Percentiles rank a stretch among this genome's conserved stretches.
These are phyloP conservation scores for Rhagonycha lutea DNA, from an alignment of 2,888 invertebrate genomes.

Conservation along the genomic window DNA sequence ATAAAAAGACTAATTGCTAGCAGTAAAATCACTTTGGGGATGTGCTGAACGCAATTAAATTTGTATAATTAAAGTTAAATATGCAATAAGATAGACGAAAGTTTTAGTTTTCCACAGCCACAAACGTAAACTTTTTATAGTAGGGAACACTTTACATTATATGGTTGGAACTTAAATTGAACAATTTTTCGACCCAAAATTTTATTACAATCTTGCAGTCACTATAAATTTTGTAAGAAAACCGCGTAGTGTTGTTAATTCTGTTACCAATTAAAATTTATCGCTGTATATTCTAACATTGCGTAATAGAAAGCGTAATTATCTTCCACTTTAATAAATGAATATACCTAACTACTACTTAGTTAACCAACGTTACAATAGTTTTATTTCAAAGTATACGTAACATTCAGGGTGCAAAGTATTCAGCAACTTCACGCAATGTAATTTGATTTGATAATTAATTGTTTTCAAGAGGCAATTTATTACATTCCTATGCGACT, in stretches of 20 bases:
- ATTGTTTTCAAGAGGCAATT: slow-evolving; percentile 7
- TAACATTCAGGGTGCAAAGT: background rate
- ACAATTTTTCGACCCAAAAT: slow-evolving; percentile 3
- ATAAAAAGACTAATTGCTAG: background rate
- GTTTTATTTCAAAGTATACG: background rate
- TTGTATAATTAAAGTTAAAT: background rate
- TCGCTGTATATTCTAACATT: slow-evolving; percentile 9
- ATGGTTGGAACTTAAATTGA: background rate
- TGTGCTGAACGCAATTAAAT: background rate
- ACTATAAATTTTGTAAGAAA: slow-evolving; percentile 17
- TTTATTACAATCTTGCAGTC: slow-evolving; percentile 4
- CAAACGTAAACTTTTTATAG: background rate
- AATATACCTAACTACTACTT: background rate
- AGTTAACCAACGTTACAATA: background rate
- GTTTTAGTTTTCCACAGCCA: background rate
- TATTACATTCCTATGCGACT: slow-evolving; percentile 15
- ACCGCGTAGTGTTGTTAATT: slow-evolving; percentile 16
- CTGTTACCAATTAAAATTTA: slow-evolving; percentile 13
- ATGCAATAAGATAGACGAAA: background rate
- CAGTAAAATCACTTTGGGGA: background rate
- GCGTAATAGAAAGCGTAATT: slow-evolving; percentile 10
- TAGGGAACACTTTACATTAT: background rate
- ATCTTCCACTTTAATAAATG: slow-evolving; percentile 4
- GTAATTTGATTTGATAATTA: slow-evolving; percentile 7
- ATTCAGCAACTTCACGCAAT: background rate